Evolutionary conservation across 2,113 vertebrate genomes (phyloP).

Genomic region (Coryphaenoides rupestris): DNA sequence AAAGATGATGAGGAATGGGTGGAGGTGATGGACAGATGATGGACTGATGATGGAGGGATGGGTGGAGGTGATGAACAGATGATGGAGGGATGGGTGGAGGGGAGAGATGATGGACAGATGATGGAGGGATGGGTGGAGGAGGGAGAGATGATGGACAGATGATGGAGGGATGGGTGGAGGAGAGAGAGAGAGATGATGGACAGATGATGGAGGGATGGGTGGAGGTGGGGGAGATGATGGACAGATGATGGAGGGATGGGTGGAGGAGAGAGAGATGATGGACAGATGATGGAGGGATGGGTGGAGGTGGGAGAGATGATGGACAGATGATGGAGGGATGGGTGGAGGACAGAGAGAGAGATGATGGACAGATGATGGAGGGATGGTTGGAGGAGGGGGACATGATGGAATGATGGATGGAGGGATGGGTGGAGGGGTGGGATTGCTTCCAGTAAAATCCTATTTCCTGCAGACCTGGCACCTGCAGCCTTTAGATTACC

Average conservation of each 20-base stretch:
- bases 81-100: slow-evolving; percentile 18
- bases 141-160: slow-evolving; percentile 6
- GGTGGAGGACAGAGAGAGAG: neutral
- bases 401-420: slow-evolving; percentile 4
- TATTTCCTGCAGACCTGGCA: slow-evolving; percentile 48
- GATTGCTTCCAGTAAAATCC: slow-evolving; percentile 51
- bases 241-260: slow-evolving; percentile 17
- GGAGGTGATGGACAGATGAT: slow-evolving; percentile 36
- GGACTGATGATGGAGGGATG: slow-evolving; percentile 2
- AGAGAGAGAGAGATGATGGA: neutral
- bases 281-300: neutral
- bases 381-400: neutral
- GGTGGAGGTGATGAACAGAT: slow-evolving; percentile 16
- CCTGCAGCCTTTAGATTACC: slow-evolving; percentile 52
- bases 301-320: neutral
- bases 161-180: neutral
- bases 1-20: slow-evolving; percentile 35
- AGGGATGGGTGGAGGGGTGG: slow-evolving; percentile 20
- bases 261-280: neutral
- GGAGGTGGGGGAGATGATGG: neutral
- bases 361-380: slow-evolving; percentile 9
- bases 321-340: neutral
- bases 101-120: neutral
- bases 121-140: neutral
- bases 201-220: neutral